Conservation (phyloP, 92 coral and sea anemone genomes). For the Palythoa grandis region DNA sequence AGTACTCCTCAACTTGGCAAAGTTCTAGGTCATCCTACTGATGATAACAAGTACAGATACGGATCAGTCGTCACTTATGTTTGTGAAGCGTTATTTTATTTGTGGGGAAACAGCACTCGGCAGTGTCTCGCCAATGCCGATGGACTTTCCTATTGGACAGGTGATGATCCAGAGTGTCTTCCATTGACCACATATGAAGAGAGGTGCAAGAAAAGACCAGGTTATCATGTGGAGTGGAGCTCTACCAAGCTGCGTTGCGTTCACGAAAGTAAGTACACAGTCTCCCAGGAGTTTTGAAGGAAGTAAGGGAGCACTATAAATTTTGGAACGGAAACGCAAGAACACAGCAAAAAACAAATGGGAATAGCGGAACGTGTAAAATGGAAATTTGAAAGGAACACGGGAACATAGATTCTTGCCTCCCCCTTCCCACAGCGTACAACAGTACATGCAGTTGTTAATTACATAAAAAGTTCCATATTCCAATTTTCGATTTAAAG, state of each 20-base stretch:
- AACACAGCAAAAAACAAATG: too few species aligned
- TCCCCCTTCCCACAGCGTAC: too few species aligned
- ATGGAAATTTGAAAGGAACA: too few species aligned
- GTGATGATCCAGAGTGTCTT: slow-evolving; percentile 48
- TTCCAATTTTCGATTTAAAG: too few species aligned
- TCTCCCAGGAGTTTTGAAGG: too few species aligned
- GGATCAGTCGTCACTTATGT: not conserved
- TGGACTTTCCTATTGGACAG: slow-evolving; percentile 52
- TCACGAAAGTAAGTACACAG: slow-evolving; percentile 38
- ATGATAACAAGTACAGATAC: slow-evolving; percentile 7
- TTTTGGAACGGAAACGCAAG: too few species aligned
- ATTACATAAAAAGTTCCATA: too few species aligned
- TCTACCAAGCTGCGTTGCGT: not conserved
- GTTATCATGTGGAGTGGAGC: slow-evolving; percentile 29
- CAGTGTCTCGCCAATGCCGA: not conserved
- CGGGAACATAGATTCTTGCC: too few species aligned
- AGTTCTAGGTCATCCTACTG: not conserved
- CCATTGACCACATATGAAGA: slow-evolving; percentile 25
- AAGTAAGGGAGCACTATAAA: too few species aligned
- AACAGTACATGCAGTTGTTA: too few species aligned
- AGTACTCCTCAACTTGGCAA: not conserved
- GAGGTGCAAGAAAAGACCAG: slow-evolving; percentile 28
- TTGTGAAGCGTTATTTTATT: slow-evolving; percentile 32
- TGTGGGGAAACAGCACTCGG: slow-evolving; percentile 54
- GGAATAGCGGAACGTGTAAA: too few species aligned